Evolutionary conservation across 2,888 invertebrate species (phyloP), one percentile per base, ranked within the genome.

Genomic region (Eudemis profundana): DNA sequence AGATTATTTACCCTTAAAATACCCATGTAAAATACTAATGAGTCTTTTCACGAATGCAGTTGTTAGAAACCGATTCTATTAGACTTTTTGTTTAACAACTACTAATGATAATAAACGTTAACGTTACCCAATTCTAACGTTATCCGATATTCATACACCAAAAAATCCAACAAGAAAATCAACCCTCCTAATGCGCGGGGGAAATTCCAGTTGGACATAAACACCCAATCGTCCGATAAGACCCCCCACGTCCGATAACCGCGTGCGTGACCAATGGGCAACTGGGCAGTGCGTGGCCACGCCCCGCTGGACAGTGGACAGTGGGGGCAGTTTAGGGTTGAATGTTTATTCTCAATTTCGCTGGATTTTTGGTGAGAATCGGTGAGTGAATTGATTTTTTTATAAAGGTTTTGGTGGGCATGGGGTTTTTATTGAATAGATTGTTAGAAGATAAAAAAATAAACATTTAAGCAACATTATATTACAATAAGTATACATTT

Each of bases 191-290:
- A 23, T 19, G 51, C 60, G 47, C 47, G 36, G 23, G 38, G 50
- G 62, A 60, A 57, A 67, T 46, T 61, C 69, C 40, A 49, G 12
- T 57, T 50, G 23, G 57, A 63, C 33, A 42, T 53, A 64, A 49
- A 27, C 47, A 64, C 53, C 33, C 67, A 49, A 46, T 27, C 61
- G 38, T 47, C 50, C 63, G 59, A 50, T 56, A 49, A 64, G 64
- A 23, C n/a, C 50, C 33, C 53, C 21, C n/a, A n/a, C n/a, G n/a
- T n/a, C n/a, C n/a, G n/a, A n/a, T 62, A 57, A 51, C 23, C 27
- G 40, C 33, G 46, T 63, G 63, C 42, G 69, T 84, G 86, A 84
- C 88, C 87, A 87, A 87, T 88, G 83, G 83, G 75, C 29, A 8
- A 33, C 10, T 33, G 33, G 33, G 33, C 33, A 57, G 44, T 19